Evolutionary conservation across 30 jellyfish, hydroid and myxozoan genomes (phyloP), one percentile per base, ranked within the genome.

Genomic region (Turritopsis dohrnii): DNA sequence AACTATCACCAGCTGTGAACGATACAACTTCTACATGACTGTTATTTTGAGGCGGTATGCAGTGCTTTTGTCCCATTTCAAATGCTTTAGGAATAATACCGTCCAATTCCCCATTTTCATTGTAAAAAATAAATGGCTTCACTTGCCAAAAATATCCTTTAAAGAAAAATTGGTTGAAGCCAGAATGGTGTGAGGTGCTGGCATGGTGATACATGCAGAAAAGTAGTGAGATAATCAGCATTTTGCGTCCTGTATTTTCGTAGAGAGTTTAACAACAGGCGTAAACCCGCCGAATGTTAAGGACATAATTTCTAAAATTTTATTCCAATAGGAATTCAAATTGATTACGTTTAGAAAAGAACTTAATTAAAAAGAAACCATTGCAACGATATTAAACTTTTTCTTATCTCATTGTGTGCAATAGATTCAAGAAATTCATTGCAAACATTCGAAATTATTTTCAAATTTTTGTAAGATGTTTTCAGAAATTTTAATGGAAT

Each of bases 11-110:
- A 23, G 30, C 28, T 1, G 77, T 7, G 22, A n/a, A 69, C 17
- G 28, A n/a, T n/a, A 69, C 19, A 27, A 69, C 31, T 21, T 23
- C 17, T 69, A n/a, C 16, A 19, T 23, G 16, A 21, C 31, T n/a
- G 30, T 9, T 69, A 69, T 69, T 53, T 28, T 76, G 5, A 18
- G 23, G 23, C 20, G 17, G 72, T 25, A 17, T 18, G 71, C 80
- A 80, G 84, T 65, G 28, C 29, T 5, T 52, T 21, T 80, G 60
- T 26, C 65, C 71, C 29, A 24, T 66, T 28, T 71, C 71, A 71
- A 65, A 82, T 52, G 66, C 29, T 52, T 21, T 82, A 25, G 89
- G 86, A n/a, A 82, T 82, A 25, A 82, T 82, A 17, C 89, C 89
- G 31, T 60, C 89, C 18, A 82, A 16, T 21, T 71, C 73, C 19